These are phyloP conservation scores for Automeris io DNA, from an alignment of 2,888 invertebrate genomes.

Conservation along the genomic window DNA sequence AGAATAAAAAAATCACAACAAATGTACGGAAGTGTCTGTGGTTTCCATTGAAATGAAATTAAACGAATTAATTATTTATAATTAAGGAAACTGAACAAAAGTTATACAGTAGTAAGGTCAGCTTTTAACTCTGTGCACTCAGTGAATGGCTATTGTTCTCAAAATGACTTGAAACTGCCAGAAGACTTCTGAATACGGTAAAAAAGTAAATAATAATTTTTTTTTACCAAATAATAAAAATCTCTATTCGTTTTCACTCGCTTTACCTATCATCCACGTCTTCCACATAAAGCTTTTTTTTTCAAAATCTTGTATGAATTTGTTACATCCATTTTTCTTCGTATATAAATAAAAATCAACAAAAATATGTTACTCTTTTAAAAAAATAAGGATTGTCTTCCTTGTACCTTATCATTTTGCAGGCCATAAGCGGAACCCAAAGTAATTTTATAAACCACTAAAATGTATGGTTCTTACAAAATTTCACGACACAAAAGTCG, in stretches of 20 bases:
- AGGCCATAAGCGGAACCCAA: conserved; percentile 30
- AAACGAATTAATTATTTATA: conserved; percentile 25
- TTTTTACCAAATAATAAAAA: too few species aligned
- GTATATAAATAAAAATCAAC: too few species aligned
- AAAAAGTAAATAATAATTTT: too few species aligned
- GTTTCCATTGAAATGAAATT: conserved; percentile 38
- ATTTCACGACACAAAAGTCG: conserved; percentile 61
- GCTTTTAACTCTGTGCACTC: conserved; percentile 14
- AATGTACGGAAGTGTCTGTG: conserved; percentile 49
- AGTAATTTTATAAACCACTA: conserved; percentile 57
- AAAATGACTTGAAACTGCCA: not conserved
- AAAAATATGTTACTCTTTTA: too few species aligned
- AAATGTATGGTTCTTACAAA: conserved; percentile 44
- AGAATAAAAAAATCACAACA: conserved; percentile 51
- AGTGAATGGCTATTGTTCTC: not conserved
- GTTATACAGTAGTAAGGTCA: conserved; percentile 23
- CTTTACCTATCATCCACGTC: too few species aligned
- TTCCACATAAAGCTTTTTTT: too few species aligned
- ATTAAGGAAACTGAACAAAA: conserved; percentile 27
- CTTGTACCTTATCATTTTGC: conserved; percentile 5
- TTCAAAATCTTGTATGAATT: too few species aligned
- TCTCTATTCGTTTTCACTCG: too few species aligned
- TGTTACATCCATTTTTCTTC: too few species aligned
- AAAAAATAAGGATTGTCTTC: conserved; percentile 1
- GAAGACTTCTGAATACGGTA: conserved; percentile 1